phyloP scores from a whole-genome alignment of 2,113 vertebrate genomes.

The Podarcis cretensis region DNA sequence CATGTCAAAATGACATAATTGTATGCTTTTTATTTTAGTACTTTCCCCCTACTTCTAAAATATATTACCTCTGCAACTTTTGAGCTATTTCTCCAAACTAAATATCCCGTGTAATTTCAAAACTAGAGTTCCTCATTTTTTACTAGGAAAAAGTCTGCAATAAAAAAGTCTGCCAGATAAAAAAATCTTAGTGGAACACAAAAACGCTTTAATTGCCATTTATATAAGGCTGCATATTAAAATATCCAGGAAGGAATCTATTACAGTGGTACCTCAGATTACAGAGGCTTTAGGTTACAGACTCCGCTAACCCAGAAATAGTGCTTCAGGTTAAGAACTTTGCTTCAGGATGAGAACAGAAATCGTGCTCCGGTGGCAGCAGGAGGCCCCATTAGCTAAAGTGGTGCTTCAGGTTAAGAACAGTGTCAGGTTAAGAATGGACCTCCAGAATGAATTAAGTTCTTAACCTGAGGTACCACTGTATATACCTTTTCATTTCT shows the following conservation, averaged over 20 bases:
- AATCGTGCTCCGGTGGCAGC: too few relatives aligned
- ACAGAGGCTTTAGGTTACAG: too few relatives aligned
- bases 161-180: too few relatives aligned
- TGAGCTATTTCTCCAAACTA: background rate
- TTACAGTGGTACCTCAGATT: too few relatives aligned
- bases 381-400: too few relatives aligned
- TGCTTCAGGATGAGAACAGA: too few relatives aligned
- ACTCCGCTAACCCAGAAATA: too few relatives aligned
- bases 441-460: too few relatives aligned
- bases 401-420: too few relatives aligned
- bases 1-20: background rate
- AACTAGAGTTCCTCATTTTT: background rate
- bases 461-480: too few relatives aligned
- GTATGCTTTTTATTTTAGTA: background rate
- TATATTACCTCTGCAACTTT: background rate
- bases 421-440: too few relatives aligned
- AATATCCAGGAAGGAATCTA: constrained; percentile 5
- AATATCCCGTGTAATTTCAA: background rate
- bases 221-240: constrained; percentile 1
- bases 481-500: background rate
- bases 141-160: background rate
- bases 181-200: background rate
- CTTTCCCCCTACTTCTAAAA: background rate
- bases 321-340: too few relatives aligned
- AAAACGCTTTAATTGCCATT: background rate